Conservation (phyloP, 1,140 invertebrate genomes). For the Danaus melanippus region DNA sequence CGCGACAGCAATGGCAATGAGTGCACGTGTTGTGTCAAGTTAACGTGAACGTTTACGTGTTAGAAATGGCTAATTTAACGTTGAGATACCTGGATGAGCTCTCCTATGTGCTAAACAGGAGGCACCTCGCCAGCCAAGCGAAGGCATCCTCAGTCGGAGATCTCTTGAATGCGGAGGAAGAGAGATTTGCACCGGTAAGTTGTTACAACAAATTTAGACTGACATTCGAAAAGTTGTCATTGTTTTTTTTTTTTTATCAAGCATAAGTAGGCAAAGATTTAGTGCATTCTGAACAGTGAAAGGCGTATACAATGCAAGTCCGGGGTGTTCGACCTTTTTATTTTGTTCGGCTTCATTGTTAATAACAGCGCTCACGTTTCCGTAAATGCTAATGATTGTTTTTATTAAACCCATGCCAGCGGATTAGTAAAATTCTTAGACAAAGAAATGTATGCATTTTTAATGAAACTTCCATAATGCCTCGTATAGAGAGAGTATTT, state of each 20-base stretch:
- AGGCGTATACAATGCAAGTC: constrained; percentile 13
- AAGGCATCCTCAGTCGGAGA: constrained; percentile 65
- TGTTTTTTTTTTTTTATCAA: constrained; percentile 9
- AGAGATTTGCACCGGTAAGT: constrained; percentile 55
- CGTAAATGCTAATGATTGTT: constrained; percentile 12
- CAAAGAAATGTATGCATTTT: neutral
- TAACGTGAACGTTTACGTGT: constrained; percentile 48
- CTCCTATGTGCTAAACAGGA: constrained; percentile 61
- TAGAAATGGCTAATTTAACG: constrained; percentile 60
- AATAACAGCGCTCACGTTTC: constrained; percentile 5
- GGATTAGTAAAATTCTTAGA: constrained; percentile 3
- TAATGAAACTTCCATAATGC: neutral
- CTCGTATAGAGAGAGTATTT: neutral
- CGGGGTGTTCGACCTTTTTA: constrained; percentile 15
- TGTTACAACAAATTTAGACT: constrained; percentile 17
- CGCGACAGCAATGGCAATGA: constrained; percentile 35
- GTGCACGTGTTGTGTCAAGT: constrained; percentile 30
- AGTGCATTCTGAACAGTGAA: constrained; percentile 15
- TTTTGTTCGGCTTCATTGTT: constrained; percentile 15
- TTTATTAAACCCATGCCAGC: neutral
- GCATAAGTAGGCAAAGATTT: constrained; percentile 3
- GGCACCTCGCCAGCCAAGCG: constrained; percentile 48
- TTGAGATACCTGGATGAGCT: constrained; percentile 67
- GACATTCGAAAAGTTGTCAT: constrained; percentile 13
- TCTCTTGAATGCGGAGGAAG: constrained; percentile 59